Conservation (phyloP, 1,140 invertebrate genomes). For the Amyelois transitella region DNA sequence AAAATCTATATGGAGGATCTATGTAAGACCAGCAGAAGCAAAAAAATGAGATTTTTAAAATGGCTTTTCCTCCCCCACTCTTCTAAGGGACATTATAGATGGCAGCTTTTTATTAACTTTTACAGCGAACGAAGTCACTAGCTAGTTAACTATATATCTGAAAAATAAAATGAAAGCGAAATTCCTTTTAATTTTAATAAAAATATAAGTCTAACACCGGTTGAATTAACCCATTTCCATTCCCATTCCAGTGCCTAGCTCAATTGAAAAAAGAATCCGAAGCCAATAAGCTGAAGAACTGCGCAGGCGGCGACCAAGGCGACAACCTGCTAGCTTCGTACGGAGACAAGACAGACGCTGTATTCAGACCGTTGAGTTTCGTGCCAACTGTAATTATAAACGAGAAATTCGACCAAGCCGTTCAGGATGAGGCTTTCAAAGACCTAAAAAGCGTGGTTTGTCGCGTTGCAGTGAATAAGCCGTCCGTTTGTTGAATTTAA, state of each 20-base stretch:
- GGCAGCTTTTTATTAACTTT: no score
- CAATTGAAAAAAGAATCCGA: constrained; percentile 28
- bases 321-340: constrained; percentile 72
- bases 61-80: no score
- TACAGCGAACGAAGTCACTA: no score
- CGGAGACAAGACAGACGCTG: constrained; percentile 74
- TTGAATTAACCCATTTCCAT: no score
- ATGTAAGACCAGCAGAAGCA: no score
- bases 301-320: constrained; percentile 64
- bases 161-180: no score
- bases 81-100: no score
- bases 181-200: no score
- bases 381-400: constrained; percentile 79
- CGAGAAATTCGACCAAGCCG: constrained; percentile 59
- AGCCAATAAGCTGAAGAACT: constrained; percentile 45
- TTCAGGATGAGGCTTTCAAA: constrained; percentile 43
- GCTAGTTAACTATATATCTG: no score
- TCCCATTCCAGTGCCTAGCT: constrained; percentile 38
- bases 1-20: no score
- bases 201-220: no score
- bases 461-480: constrained; percentile 35
- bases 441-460: constrained; percentile 48
- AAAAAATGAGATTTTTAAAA: no score
- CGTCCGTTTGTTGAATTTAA: constrained; percentile 27
- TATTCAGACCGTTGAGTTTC: constrained; percentile 73